Evolutionary conservation across 2,888 invertebrate species (phyloP).

Genomic region (Acanthosoma haemorrhoidale): DNA sequence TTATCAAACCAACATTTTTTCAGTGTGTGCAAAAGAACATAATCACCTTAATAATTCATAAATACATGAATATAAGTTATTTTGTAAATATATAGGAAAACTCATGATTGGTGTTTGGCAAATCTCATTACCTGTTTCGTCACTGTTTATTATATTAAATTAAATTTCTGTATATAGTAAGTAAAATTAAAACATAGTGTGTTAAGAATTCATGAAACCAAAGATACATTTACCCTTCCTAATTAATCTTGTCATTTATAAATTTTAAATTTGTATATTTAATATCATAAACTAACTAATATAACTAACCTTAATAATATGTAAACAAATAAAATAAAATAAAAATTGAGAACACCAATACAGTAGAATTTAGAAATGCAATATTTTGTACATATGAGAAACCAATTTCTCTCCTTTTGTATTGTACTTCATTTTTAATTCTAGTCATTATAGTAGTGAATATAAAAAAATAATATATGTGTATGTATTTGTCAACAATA

Average conservation of each 20-base stretch:
- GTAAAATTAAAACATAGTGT: not conserved
- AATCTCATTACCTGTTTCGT: not conserved
- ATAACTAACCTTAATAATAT: not conserved
- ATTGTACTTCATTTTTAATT: conserved; percentile 22
- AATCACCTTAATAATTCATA: too few relatives aligned
- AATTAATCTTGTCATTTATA: conserved; percentile 14
- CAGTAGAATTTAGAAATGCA: conserved; percentile 20
- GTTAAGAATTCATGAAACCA: not conserved
- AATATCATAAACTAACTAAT: not conserved
- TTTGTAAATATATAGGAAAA: not conserved
- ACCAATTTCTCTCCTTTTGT: conserved; percentile 22
- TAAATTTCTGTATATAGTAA: not conserved
- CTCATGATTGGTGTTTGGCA: not conserved
- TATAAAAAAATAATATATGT: conserved; percentile 1
- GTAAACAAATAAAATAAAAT: not conserved
- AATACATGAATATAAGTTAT: too few relatives aligned
- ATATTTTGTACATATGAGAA: conserved; percentile 24
- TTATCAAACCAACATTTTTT: not conserved
- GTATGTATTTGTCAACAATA: not conserved
- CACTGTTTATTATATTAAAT: not conserved
- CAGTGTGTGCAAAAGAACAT: too few relatives aligned
- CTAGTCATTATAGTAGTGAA: conserved; percentile 24
- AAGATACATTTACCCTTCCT: not conserved
- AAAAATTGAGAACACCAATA: conserved; percentile 26
- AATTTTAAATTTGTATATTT: conserved; percentile 17